Base-by-base conservation (phyloP, 2,113 vertebrate species). In the Chamaea fasciata region DNA sequence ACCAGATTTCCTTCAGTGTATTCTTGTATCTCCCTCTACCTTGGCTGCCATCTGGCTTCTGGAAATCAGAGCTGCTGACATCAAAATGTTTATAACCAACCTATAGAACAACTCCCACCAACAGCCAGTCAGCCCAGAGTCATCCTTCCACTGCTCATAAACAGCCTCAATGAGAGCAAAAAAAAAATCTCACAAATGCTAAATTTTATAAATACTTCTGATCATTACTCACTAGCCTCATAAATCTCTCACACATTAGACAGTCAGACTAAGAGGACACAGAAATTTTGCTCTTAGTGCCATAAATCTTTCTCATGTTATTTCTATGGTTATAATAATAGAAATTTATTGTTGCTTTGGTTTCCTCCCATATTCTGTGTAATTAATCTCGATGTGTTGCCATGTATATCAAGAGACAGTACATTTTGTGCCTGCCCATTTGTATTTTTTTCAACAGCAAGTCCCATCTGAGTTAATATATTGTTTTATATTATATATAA, bases 381-480 rank as follows among this genome's bases (percentile, higher is more conserved):
- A 94, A 96, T 96, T 97, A 95, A 97, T 97, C 89, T 95, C 37
- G 12, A 79, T 53, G 63, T 59, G 77, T 87, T 91, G 82, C 87
- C 5, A 2, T 35, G 57, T 79, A 94, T 26, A 15, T 78, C 78
- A 78, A 92, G 90, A 97, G 95, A 92, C 84, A 78, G 50, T 93
- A 92, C 90, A 95, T 97, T 97, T 91, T 91, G 82, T 89, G 76
- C 77, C 63, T 96, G 59, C 74, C 80, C 41, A 39, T 94, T 96
- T 90, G 57, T 81, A 75, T 75, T 94, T 94, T 93, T 90, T 94
- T 67, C 76, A 90, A 64, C 85, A 87, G 85, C 86, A 80, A 96
- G 89, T 96, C 94, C 92, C 95, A 96, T 95, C 97, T 88, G 84
- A 97, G 96, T 97, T 98, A 97, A 97, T 98, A 97, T 96, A 97